Evolutionary conservation across 1,140 invertebrate species (phyloP), one percentile per base, ranked within the genome.

Genomic region (Tribolium castaneum): DNA sequence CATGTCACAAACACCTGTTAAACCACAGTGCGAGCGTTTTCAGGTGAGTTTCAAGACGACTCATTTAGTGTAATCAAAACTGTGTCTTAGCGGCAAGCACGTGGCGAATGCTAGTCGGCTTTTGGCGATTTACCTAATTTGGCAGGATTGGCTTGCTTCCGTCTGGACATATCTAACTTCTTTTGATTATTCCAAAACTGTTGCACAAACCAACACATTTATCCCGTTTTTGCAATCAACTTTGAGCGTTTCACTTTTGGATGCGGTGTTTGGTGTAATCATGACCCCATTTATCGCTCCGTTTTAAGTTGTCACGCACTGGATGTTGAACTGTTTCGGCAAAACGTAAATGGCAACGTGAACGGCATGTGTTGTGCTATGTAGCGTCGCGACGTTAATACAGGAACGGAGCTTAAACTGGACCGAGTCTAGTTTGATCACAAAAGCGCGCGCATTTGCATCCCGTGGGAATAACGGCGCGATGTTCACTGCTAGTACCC

Each of bases 121-220:
- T 51, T 0, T 10, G 25, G 5, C n/a, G n/a, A 54, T 73, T 70
- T 78, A 83, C 83, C 83, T 76, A 84, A 78, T 82, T 83, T 84
- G 16, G 83, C 83, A 19, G 83, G 83, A 81, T 84, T 84, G 9
- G 83, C 79, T 76, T 84, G 83, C 80, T 84, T 84, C 73, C 83
- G 77, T 76, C 83, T 79, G 54, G 83, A 84, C 83, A 84, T 82
- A 75, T 72, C 75, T 45, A 54, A 54, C 25, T 35, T 25, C 25
- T 73, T 73, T 73, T 52, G 71, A 52, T 34, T 73, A 73, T 73
- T 54, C 71, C 71, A 73, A 73, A 73, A 73, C 45, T 72, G 70
- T 14, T 73, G 49, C 71, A 73, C 71, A 73, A 73, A 73, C 71
- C 71, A 73, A 73, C 71, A 73, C 71, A 73, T 73, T 73, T 73